Conservation (phyloP, 1,140 invertebrate species). For the Phenacoccus solenopsis region DNA sequence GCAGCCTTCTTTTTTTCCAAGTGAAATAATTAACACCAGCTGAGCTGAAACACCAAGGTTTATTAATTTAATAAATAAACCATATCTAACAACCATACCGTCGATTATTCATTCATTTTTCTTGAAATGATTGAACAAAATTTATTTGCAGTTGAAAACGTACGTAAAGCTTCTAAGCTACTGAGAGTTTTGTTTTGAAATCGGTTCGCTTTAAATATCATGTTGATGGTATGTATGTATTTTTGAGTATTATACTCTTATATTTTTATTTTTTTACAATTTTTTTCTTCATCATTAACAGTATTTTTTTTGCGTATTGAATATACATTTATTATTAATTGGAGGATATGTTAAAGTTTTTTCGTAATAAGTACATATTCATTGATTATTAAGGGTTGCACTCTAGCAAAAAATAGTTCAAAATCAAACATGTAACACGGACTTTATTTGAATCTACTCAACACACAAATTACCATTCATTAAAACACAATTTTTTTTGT, state of each 20-base stretch:
- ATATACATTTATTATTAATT: no score
- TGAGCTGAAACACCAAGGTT: constrained; percentile 16
- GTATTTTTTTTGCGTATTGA: no score
- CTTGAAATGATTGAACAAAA: background rate
- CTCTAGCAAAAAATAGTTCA: no score
- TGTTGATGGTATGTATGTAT: background rate
- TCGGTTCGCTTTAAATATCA: background rate
- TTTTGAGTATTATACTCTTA: background rate
- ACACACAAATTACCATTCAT: no score
- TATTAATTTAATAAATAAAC: constrained; percentile 16
- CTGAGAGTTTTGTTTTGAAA: background rate
- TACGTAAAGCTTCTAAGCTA: no score
- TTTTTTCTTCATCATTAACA: no score
- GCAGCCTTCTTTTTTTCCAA: constrained; percentile 8
- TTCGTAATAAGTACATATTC: no score
- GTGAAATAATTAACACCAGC: constrained; percentile 17
- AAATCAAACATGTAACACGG: no score
- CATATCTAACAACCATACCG: constrained; percentile 11
- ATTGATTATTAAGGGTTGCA: no score
- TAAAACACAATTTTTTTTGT: no score
- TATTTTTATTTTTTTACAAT: background rate
- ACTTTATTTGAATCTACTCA: no score
- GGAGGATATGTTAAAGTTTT: no score
- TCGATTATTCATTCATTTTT: constrained; percentile 8
- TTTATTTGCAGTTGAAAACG: background rate